Evolutionary conservation across 2,797 vertebrate species (phyloP), one percentile per base, ranked within the genome.

Genomic region (Ctenopoma kingsleyae): DNA sequence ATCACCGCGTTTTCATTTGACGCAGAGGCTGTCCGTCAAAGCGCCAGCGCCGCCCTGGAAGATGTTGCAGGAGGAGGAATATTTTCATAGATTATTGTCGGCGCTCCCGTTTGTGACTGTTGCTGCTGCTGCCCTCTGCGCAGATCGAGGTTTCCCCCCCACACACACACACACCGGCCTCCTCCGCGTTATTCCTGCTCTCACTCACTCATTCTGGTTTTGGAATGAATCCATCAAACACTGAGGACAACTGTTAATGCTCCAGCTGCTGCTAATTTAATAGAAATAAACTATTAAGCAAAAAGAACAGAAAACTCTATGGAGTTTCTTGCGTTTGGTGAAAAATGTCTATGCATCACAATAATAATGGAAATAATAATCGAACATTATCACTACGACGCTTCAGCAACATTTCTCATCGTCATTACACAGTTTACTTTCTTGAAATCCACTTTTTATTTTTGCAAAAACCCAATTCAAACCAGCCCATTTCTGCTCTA

Each of bases 11-110:
- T 13, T 5, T 68, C 8, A 91, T 91, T 92, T 0, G 90, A 22
- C 47, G 13, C 1, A 0, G 6, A 6, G 16, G 0, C 44, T 71
- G 76, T 3, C 92, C 15, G 61, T 93, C 77, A 85, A 1, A 3
- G 12, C 10, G 3, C 1, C n/a, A 44, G 75, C 64, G 0, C 72
- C 83, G 83, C 87, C 86, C 70, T 15, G 10, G 46, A 36, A 46
- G 76, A 76, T 76, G 82, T 71, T 80, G 82, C 82, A 84, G 78
- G 76, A 83, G 80, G 67, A 86, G 58, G 71, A 60, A 48, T 67
- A 43, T 77, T 53, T 67, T 50, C 23, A 8, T 9, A 40, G 27
- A 36, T 55, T 44, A 55, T 7, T 54, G 61, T 46, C 48, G 9
- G 63, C 8, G 60, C 44, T 66, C 25, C 75, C 30, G 60, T 41